Evolutionary conservation across 2,113 vertebrate genomes (phyloP), one percentile per base, ranked within the genome.

Genomic region (Eleginops maclovinus): DNA sequence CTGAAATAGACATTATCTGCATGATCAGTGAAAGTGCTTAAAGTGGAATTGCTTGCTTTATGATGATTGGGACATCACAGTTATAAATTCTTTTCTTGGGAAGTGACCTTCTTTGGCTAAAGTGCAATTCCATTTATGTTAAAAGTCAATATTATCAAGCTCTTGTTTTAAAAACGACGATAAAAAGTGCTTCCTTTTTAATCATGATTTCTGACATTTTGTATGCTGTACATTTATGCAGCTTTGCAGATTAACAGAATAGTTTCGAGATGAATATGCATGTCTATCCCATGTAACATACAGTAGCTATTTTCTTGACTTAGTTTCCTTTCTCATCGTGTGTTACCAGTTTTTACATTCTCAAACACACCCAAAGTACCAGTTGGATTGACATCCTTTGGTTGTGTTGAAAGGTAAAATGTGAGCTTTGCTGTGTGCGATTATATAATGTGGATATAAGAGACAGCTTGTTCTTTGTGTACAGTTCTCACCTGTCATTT

Each of bases 1-100:
- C 28, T 26, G 24, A 6, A 36, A 49, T 24, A 36, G 26, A 64
- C 49, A 47, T 56, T 59, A 59, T 50, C 22, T 40, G 63, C 65
- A 56, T 70, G 58, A 69, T 55, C 16, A 47, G 54, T 40, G 21
- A 44, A 82, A 69, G 49, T 41, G 14, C 51, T 26, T 28, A 54
- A 51, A 62, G 28, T 58, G 10, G 24, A 69, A 26, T 14, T 65
- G 3, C 54, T 66, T 67, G 19, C 21, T 50, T 75, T 31, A 46
- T 67, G 19, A 78, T 13, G 62, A 31, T 12, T 71, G 10, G 49
- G 9, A 51, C 8, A 19, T 5, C 5, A 68, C 49, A 70, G 28
- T 70, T 61, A 44, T 3, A 59, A 47, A 9, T 72, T 28, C 40
- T 54, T 19, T 46, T 54, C 41, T 17, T 28, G 7, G 26, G 51